Percentiles rank a stretch among this genome's conserved stretches.
These are phyloP conservation scores for Candoia aspera DNA, from an alignment of 2,113 vertebrate species.

Conservation along the genomic window DNA sequence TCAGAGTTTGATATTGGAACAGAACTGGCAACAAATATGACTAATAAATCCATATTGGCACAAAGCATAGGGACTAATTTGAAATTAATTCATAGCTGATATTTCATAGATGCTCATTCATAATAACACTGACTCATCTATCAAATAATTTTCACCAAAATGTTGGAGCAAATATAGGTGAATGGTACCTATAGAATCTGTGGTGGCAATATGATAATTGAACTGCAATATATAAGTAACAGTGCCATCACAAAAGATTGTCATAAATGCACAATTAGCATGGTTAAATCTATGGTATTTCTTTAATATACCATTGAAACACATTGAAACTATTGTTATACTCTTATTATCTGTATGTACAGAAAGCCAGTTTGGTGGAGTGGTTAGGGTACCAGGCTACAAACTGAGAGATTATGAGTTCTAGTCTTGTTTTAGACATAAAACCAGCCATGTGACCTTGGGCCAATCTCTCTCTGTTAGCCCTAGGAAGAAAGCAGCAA, in stretches of 20 bases:
- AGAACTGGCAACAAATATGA: neutral
- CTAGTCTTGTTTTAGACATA: too few species aligned
- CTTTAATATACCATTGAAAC: neutral
- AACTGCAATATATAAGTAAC: neutral
- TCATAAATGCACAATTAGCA: neutral
- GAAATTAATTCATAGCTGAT: neutral
- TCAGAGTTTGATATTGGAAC: neutral
- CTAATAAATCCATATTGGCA: neutral
- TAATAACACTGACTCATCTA: neutral
- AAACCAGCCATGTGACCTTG: too few species aligned
- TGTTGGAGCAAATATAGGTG: neutral
- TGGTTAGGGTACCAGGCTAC: neutral
- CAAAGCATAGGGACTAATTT: neutral
- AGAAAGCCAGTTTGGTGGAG: neutral
- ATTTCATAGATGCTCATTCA: neutral
- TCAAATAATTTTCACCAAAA: neutral
- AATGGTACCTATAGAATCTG: neutral
- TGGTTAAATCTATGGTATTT: neutral
- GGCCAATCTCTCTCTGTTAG: too few species aligned
- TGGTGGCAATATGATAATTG: neutral
- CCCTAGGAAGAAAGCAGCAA: neutral
- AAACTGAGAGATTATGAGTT: neutral
- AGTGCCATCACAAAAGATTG: neutral
- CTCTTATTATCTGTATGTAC: neutral
- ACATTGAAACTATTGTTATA: neutral